Evolutionary conservation across 2,888 invertebrate species (phyloP).

Genomic region (Plebejus melissa): DNA sequence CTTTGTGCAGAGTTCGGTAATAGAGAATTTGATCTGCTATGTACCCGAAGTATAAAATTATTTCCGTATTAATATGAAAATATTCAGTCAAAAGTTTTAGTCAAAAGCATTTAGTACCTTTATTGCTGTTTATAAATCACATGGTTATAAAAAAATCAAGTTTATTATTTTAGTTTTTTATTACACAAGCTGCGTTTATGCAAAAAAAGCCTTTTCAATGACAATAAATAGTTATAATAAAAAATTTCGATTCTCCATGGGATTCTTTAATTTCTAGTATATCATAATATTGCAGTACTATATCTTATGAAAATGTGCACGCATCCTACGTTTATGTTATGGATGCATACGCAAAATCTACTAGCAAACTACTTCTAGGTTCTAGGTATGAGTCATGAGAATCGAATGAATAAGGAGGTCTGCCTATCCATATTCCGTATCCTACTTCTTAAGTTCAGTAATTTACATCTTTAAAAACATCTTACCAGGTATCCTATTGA

Average conservation of each 20-base stretch:
- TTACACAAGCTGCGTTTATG: background rate
- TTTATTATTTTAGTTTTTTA: background rate
- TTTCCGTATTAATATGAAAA: background rate
- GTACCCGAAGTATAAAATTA: background rate
- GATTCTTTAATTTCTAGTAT: background rate
- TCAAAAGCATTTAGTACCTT: background rate
- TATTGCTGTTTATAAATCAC: background rate
- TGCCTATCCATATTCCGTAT: too few relatives aligned
- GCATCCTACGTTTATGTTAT: background rate
- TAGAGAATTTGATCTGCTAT: background rate
- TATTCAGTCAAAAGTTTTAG: background rate
- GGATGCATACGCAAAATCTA: background rate
- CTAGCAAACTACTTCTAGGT: background rate
- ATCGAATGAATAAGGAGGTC: background rate
- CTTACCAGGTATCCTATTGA: slow-evolving; percentile 70
- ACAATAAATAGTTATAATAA: too few relatives aligned
- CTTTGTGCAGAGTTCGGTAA: background rate
- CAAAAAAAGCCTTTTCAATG: background rate
- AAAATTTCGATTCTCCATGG: background rate
- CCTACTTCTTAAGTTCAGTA: background rate
- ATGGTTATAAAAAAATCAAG: background rate
- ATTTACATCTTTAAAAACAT: slow-evolving; percentile 22
- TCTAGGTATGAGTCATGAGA: background rate
- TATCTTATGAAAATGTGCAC: background rate
- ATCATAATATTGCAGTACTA: background rate